Conservation (phyloP, 2,797 vertebrate species). For the Parauchenoglanis punctatus region DNA sequence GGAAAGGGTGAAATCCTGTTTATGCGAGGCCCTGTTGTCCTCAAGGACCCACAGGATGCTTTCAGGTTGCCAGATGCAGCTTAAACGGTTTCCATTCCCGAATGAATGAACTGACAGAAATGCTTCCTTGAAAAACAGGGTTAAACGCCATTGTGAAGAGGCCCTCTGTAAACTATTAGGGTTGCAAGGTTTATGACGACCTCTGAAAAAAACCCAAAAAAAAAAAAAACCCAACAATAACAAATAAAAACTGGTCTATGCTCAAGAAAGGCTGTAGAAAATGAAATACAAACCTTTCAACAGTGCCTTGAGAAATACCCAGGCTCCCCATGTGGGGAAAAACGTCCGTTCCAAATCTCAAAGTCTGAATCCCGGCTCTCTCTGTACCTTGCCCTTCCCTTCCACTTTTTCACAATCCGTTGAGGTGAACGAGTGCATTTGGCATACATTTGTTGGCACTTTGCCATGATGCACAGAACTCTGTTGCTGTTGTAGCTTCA, state of each 20-base stretch:
- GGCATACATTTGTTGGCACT: slow-evolving; percentile 42
- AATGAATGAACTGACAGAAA: slow-evolving; percentile 25
- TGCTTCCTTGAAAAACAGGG: slow-evolving; percentile 1
- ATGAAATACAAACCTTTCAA: background rate
- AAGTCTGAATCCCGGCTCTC: slow-evolving; percentile 35
- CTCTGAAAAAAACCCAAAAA: background rate
- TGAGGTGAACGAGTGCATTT: slow-evolving; percentile 59
- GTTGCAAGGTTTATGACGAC: slow-evolving; percentile 4
- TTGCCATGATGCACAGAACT: slow-evolving; percentile 53
- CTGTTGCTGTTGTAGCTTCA: slow-evolving; percentile 33
- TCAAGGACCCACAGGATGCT: slow-evolving; percentile 44
- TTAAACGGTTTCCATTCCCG: slow-evolving; percentile 18
- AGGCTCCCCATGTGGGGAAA: slow-evolving; percentile 20
- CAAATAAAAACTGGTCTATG: background rate
- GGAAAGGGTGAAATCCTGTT: slow-evolving; percentile 57
- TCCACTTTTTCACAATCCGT: slow-evolving; percentile 43
- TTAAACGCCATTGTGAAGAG: background rate
- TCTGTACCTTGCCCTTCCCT: slow-evolving; percentile 7
- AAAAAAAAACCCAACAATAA: too few relatives aligned
- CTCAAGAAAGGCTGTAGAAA: slow-evolving; percentile 2
- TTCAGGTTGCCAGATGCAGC: slow-evolving; percentile 33
- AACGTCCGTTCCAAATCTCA: slow-evolving; percentile 22
- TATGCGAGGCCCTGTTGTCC: slow-evolving; percentile 42
- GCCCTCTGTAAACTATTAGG: slow-evolving; percentile 13
- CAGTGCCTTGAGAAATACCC: background rate